These are phyloP conservation scores for Montipora cactus DNA, from an alignment of 64 coral and sea anemone genomes.

Conservation along the genomic window DNA sequence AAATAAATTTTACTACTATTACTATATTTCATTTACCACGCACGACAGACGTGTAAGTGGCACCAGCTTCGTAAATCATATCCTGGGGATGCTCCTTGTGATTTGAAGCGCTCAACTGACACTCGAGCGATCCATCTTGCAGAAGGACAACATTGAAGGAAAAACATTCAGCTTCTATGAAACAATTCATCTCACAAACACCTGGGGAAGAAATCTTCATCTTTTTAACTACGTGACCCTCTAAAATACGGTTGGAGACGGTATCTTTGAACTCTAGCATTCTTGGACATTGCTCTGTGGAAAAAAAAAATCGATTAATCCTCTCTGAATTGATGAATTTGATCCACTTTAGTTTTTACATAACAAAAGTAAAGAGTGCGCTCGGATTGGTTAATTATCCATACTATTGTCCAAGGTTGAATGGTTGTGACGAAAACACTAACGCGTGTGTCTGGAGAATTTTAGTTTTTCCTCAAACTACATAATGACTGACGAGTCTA, in stretches of 20 bases:
- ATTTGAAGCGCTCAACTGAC: conserved; percentile 50
- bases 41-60: conserved; percentile 3
- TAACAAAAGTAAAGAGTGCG: no score
- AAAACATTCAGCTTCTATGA: conserved; percentile 18
- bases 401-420: no score
- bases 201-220: neutral
- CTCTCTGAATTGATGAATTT: neutral
- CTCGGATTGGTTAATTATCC: no score
- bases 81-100: conserved; percentile 9
- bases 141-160: conserved; percentile 20
- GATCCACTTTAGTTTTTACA: neutral
- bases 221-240: neutral
- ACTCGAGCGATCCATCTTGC: neutral
- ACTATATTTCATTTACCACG: no score
- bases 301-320: no score
- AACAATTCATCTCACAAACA: conserved; percentile 22
- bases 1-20: no score
- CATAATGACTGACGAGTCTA: no score
- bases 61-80: neutral
- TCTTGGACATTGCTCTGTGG: neutral
- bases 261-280: neutral
- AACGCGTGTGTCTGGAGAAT: no score
- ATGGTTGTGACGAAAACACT: no score
- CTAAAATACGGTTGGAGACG: neutral
- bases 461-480: no score